Evolutionary conservation across 2,797 vertebrate species (phyloP).

Genomic region (Oreortyx pictus): DNA sequence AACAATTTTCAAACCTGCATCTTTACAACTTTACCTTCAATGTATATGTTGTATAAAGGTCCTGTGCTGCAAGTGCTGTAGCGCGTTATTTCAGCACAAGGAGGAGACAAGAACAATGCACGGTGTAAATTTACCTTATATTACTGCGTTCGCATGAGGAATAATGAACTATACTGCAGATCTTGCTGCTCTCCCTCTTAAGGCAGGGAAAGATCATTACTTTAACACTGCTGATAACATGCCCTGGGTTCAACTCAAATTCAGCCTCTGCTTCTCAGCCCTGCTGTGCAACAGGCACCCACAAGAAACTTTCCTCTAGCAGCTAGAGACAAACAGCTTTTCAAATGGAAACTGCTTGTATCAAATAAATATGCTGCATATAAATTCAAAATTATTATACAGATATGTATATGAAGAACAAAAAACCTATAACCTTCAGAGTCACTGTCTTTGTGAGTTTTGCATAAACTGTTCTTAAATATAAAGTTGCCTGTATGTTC

Average conservation of each 20-base stretch:
- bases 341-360: background rate
- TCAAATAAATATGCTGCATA: background rate
- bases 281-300: background rate
- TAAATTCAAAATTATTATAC: background rate
- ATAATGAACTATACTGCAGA: background rate
- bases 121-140: background rate
- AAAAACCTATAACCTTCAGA: background rate
- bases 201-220: background rate
- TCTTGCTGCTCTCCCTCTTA: background rate
- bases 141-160: background rate
- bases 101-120: background rate
- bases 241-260: background rate
- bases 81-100: background rate
- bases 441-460: background rate
- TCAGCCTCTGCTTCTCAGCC: background rate
- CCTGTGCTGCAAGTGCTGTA: background rate
- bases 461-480: background rate
- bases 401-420: background rate
- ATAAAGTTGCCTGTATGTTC: background rate
- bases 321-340: slow-evolving; percentile 3
- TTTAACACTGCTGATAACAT: background rate
- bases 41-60: background rate
- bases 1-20: background rate
- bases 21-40: background rate
- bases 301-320: background rate